These are phyloP conservation scores for Colistium nudipinnis DNA, from an alignment of 2,113 vertebrate species.

Conservation along the genomic window DNA sequence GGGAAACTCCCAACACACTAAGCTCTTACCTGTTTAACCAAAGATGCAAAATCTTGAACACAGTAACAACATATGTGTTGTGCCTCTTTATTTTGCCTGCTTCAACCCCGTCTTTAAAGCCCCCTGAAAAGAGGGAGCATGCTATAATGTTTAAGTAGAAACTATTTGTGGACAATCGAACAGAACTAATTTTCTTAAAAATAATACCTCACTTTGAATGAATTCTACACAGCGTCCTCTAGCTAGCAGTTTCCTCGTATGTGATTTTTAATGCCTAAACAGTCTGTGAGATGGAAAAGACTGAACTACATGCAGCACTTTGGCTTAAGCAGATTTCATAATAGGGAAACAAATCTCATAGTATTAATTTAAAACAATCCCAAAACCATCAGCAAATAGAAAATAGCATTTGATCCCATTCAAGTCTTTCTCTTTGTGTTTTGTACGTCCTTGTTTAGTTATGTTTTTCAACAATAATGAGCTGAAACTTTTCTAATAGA, in stretches of 20 bases:
- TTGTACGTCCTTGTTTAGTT: constrained; percentile 58
- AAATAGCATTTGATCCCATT: constrained; percentile 63
- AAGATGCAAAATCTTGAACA: constrained; percentile 62
- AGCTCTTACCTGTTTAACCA: constrained; percentile 69
- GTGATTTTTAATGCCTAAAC: constrained; percentile 39
- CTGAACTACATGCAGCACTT: constrained; percentile 79
- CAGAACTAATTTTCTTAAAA: constrained; percentile 24
- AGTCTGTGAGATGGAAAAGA: constrained; percentile 68
- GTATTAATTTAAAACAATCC: constrained; percentile 61
- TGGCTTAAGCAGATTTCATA: constrained; percentile 60
- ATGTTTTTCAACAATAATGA: constrained; percentile 73
- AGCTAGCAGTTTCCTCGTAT: constrained; percentile 34
- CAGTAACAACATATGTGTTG: constrained; percentile 30
- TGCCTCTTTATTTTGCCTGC: constrained; percentile 25
- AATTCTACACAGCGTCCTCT: constrained; percentile 39
- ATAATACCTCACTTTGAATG: constrained; percentile 70
- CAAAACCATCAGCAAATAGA: constrained; percentile 53
- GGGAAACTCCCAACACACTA: constrained; percentile 46
- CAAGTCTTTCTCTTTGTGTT: constrained; percentile 58
- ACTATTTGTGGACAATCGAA: constrained; percentile 42
- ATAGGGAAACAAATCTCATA: constrained; percentile 36
- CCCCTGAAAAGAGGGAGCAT: constrained; percentile 24
- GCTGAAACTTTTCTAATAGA: constrained; percentile 81
- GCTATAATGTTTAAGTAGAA: constrained; percentile 34
- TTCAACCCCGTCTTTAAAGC: constrained; percentile 25